Conservation (phyloP, 1,140 invertebrate species). For the Neoseiulus cucumeris region DNA sequence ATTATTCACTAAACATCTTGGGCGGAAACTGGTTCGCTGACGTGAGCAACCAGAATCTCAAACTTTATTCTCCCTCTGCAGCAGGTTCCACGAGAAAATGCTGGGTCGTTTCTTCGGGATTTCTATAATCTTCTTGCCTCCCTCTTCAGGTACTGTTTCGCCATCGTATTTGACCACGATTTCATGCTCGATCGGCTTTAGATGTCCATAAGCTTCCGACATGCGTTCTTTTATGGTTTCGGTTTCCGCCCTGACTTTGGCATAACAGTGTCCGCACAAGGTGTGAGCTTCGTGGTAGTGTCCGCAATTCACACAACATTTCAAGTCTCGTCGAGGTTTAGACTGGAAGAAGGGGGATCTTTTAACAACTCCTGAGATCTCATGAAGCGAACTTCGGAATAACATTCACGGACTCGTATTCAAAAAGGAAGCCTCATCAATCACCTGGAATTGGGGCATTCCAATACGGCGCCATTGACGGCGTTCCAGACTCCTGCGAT, state of each 20-base stretch:
- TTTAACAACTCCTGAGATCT: neutral
- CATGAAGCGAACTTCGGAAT: neutral
- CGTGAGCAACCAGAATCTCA: no score
- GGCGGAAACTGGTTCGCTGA: no score
- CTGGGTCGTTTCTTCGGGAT: slow-evolving; percentile 45
- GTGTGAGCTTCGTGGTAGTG: slow-evolving; percentile 48
- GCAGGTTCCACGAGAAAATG: slow-evolving; percentile 59
- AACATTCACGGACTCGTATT: neutral
- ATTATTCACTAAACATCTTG: neutral
- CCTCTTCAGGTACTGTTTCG: slow-evolving; percentile 36
- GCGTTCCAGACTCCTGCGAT: neutral
- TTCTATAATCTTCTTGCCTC: slow-evolving; percentile 47
- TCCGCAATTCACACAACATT: slow-evolving; percentile 50
- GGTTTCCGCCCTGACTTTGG: slow-evolving; percentile 54
- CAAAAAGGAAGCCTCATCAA: neutral
- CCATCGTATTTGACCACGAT: slow-evolving; percentile 61
- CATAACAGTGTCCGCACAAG: slow-evolving; percentile 64
- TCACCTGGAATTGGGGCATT: neutral
- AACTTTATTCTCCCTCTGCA: slow-evolving; percentile 38
- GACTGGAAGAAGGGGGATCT: neutral
- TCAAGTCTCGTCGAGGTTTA: neutral
- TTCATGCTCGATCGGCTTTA: slow-evolving; percentile 50
- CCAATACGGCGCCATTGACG: neutral
- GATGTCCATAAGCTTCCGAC: slow-evolving; percentile 22
- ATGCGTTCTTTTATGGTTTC: slow-evolving; percentile 51